Conservation (phyloP, 2,113 vertebrate genomes). For the Bagarius yarrelli region DNA sequence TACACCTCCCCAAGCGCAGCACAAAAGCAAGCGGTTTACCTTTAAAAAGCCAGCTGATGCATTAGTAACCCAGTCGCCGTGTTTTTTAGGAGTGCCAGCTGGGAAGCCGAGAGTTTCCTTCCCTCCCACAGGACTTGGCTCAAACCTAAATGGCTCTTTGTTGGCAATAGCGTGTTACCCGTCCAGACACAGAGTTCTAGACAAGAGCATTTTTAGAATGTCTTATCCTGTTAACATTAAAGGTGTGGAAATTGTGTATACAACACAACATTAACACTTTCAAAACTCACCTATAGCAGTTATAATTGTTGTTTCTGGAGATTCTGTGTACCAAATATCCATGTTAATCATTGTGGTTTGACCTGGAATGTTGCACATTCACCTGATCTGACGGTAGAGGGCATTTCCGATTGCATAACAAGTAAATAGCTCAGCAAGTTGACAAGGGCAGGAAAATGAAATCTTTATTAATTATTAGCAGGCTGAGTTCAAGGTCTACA, state of each 20-base stretch:
- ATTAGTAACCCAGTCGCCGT: conserved; percentile 66
- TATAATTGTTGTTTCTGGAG: not conserved
- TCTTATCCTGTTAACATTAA: conserved; percentile 32
- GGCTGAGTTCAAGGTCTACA: conserved; percentile 65
- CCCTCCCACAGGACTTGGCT: conserved; percentile 62
- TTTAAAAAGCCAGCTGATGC: conserved; percentile 52
- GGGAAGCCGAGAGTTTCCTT: conserved; percentile 61
- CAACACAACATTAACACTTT: not conserved
- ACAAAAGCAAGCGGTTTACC: conserved; percentile 36
- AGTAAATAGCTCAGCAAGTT: conserved; percentile 50
- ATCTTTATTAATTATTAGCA: conserved; percentile 68
- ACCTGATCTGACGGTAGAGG: not conserved
- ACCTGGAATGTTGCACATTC: not conserved
- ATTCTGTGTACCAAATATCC: not conserved
- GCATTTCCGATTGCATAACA: conserved; percentile 53
- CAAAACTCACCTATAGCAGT: not conserved
- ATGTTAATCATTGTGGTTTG: not conserved
- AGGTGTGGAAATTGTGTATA: conserved; percentile 11
- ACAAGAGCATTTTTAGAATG: conserved; percentile 46
- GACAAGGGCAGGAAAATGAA: conserved; percentile 42
- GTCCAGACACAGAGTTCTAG: conserved; percentile 7
- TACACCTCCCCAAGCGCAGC: not conserved
- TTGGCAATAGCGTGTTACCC: conserved; percentile 25
- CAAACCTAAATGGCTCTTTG: conserved; percentile 67
- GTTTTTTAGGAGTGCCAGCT: conserved; percentile 61